Base-by-base conservation (phyloP, 2,113 vertebrate species). In the Cyanocitta stelleri region DNA sequence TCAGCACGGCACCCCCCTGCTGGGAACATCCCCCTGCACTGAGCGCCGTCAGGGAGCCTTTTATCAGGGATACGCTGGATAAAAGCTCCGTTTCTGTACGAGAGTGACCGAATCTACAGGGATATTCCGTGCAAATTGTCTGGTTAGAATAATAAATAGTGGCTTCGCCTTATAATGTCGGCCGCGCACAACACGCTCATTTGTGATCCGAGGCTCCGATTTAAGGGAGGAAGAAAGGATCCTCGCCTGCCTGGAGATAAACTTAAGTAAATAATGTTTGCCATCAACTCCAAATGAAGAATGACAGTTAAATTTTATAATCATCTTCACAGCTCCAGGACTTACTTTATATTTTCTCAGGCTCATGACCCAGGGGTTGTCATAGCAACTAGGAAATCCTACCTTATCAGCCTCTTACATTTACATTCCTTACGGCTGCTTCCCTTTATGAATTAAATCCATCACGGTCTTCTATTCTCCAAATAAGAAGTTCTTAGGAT, bases 281-380 rank as follows among this genome's bases (percentile, higher is more conserved):
- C 98, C 98, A 98, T 98, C 97, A 98, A 98, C 97, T 98, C 97
- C 98, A 98, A 98, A 98, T 98, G 98, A 98, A 98, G 98, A 98
- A 98, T 98, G 98, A 98, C 98, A 99, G 98, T 98, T 98, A 98
- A 98, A 98, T 98, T 98, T 98, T 98, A 98, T 99, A 98, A 98
- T 98, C 98, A 98, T 98, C 98, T 98, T 98, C 98, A 97, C 98
- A 98, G 98, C 97, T 98, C 96, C 98, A 98, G 98, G 98, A 98
- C 98, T 97, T 97, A 98, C 98, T 98, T 98, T 98, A 97, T 98
- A 98, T 97, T 98, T 97, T 97, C 96, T 96, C 97, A 98, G 97
- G 98, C 98, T 98, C 98, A 95, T 98, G 98, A 98, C 98, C 98
- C 98, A 97, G 97, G 97, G 97, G 98, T 99, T 99, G 98, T 97